Base-by-base conservation (phyloP, 2,888 invertebrate species). In the Teleiodes luculella region DNA sequence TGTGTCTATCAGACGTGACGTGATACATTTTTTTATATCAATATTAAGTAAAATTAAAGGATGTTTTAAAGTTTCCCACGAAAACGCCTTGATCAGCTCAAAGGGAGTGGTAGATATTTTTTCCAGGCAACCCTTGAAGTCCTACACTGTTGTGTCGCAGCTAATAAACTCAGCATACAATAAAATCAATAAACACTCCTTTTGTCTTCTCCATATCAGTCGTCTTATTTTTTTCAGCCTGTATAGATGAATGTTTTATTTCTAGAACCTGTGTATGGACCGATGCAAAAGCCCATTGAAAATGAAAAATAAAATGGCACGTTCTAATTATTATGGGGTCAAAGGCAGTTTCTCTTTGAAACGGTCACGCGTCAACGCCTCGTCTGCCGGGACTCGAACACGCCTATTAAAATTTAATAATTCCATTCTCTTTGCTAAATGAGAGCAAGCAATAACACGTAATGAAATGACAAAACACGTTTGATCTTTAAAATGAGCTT, bases 281-380 rank as follows among this genome's bases (percentile, higher is more conserved):
- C n/a, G n/a, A 24, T n/a, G n/a, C 13, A 28, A 31, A 47, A 31
- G 47, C 41, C 60, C 61, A 65, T 64, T 63, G 61, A 63, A 65
- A 62, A 59, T 62, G 55, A 60, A 59, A 60, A 60, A 57, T 53
- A 53, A 53, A 54, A 59, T 50, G 50, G 36, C 54, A 55, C 52
- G 48, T 53, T 46, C 45, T 59, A 60, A 56, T 59, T 58, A 58
- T 45, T 58, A 58, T 45, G 52, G 24, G 55, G 66, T 61, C 63
- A 63, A 66, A 65, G 61, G 63, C 53, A 53, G 43, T 49, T 28
- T 58, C 62, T 54, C 67, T 67, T 67, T 67, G 66, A 62, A 52
- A 36, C 45, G 59, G 63, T 67, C 66, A 67, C 65, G 63, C 64
- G 54, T 60, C 62, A 53, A 57, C 62, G 67, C 64, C 55, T 61